Conservation (phyloP, 2,888 invertebrate species). For the Drosophila merina region DNA sequence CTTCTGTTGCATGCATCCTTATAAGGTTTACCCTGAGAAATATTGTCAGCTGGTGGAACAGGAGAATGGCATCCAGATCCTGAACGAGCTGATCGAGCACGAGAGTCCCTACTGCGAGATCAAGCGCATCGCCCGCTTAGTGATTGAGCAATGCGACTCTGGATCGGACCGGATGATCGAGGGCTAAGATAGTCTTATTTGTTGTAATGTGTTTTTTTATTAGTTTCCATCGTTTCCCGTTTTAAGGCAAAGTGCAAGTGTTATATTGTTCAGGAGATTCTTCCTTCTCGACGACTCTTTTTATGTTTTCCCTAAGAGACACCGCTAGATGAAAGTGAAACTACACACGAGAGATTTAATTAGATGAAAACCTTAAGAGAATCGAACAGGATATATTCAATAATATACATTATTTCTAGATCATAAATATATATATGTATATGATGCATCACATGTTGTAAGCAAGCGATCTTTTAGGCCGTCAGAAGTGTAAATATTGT, state of each 20-base stretch:
- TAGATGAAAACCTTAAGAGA: slow-evolving; percentile 9
- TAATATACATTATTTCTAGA: slow-evolving; percentile 24
- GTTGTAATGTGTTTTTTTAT: slow-evolving; percentile 59
- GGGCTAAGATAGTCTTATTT: slow-evolving; percentile 69
- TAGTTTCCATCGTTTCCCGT: slow-evolving; percentile 35
- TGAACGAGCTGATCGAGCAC: slow-evolving; percentile 88
- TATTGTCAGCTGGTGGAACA: slow-evolving; percentile 94
- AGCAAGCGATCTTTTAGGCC: slow-evolving; percentile 53
- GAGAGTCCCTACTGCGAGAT: slow-evolving; percentile 87
- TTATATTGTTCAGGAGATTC: slow-evolving; percentile 61
- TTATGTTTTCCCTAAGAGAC: slow-evolving; percentile 44
- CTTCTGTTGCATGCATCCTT: background rate
- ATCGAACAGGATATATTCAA: slow-evolving; percentile 27
- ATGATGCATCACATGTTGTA: slow-evolving; percentile 67
- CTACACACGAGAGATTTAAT: slow-evolving; percentile 1
- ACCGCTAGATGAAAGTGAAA: slow-evolving; percentile 22
- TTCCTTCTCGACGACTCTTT: slow-evolving; percentile 39
- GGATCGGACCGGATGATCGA: slow-evolving; percentile 80
- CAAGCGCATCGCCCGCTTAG: slow-evolving; percentile 88
- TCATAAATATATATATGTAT: slow-evolving; percentile 49
- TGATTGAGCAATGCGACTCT: slow-evolving; percentile 87
- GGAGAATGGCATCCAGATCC: slow-evolving; percentile 92
- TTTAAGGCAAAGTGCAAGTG: slow-evolving; percentile 58
- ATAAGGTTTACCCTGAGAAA: slow-evolving; percentile 90
- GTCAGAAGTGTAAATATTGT: slow-evolving; percentile 71